Base-by-base conservation (phyloP, 2,113 vertebrate species). In the Pedetes capensis region DNA sequence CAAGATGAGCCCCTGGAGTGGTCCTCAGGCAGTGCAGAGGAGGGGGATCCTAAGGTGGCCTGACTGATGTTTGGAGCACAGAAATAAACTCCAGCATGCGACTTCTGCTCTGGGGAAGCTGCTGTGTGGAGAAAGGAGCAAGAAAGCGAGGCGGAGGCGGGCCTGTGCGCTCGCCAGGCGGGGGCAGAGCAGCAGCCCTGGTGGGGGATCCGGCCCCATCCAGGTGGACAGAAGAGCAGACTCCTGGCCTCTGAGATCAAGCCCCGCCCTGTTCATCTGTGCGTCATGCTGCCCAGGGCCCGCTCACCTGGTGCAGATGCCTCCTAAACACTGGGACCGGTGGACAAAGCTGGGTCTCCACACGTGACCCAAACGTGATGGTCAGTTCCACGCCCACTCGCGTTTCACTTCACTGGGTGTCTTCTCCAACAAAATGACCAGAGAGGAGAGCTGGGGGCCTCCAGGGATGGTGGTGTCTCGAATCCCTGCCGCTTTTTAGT, bases 221-320 rank as follows among this genome's bases (percentile, higher is more conserved):
- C 55, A 12, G 61, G 10, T 1, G 12, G n/a, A 72, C 32, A 20
- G 44, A 18, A 29, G 11, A 34, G 34, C 39, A 3, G 34, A 13
- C 12, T 3, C 9, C 0, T 0, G 3, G 53, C 9, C 27, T 0
- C 18, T 10, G 1, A 25, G 8, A 18, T 37, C 12, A 2, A 1
- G 2, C 6, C 64, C 51, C 1, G 42, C 27, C 44, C 1, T 2
- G 39, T 6, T 18, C 12, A 2, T 8, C 44, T 39, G 5, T 3
- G 34, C 2, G 2, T 18, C 1, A 4, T 16, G 2, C 4, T 1
- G 3, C 49, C 2, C 20, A 4, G 37, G n/a, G 0, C 39, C 1
- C 4, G 20, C 9, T 37, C 0, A 1, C 22, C n/a, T 5, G 34
- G 42, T 0, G 1, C 27, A 5, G 44, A 18, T 8, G 17, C 55